Evolutionary conservation across 2,888 invertebrate genomes (phyloP), one percentile per base, ranked within the genome.

Genomic region (Xanthia togata): DNA sequence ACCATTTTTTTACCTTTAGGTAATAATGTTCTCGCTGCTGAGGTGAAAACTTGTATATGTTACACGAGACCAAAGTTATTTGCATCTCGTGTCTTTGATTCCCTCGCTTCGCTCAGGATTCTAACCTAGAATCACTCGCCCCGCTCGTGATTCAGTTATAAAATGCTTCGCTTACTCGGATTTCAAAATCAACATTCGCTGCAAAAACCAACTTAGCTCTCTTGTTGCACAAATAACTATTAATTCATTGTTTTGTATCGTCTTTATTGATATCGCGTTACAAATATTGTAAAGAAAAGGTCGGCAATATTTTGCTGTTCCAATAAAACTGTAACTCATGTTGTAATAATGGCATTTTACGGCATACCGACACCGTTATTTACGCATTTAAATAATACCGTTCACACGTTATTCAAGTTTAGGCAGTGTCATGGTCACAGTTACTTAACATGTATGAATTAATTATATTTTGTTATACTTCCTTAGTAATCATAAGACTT

Each of bases 391-490:
- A 77, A 74, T 81, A 71, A 81, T 65, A 78, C 71, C 63, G 70
- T 82, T 85, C 74, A 76, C 88, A 86, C 78, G 83, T 77, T 83
- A 70, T 74, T 75, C 65, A 71, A 77, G 73, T 79, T 86, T 74
- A 70, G 53, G 50, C 41, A 67, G 70, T 72, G 84, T 81, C 87
- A 85, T 50, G 85, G 78, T 73, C 80, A 71, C 60, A 59, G 38
- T 69, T 79, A 67, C 64, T 26, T 74, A 72, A 74, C 31, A 2
- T 35, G 31, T 64, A 57, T 63, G 65, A 73, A 73, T 78, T 78
- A 80, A 53, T 73, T 78, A 79, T 70, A 63, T 76, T 75, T 71
- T 70, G 26, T 31, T 62, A 41, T 38, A 57, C 23, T 69, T 26
- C 14, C 20, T 41, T 71, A 38, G 64, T 31, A 35, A 26, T 60